Conservation (phyloP, 2,888 invertebrate species). For the Metallyticus violacea region DNA sequence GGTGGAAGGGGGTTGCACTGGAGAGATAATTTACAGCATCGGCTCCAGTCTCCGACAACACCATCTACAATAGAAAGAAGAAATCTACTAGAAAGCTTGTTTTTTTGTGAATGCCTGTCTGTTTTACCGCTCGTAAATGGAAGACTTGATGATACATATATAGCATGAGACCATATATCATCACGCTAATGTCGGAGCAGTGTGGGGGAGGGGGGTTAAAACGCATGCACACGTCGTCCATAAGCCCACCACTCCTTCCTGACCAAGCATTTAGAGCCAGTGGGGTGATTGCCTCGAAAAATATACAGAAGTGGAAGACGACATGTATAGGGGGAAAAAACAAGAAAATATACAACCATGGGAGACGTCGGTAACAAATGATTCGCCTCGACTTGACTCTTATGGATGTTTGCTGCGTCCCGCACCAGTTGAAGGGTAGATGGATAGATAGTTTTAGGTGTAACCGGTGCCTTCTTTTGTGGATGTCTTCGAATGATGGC, state of each 20-base stretch:
- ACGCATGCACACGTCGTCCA: not conserved
- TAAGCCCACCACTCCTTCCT: not conserved
- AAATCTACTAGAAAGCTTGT: not conserved
- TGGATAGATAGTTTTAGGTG: not conserved
- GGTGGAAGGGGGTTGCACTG: not conserved
- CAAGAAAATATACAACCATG: not conserved
- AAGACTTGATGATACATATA: not conserved
- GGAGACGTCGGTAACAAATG: not conserved
- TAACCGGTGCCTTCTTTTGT: not conserved
- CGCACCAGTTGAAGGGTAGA: not conserved
- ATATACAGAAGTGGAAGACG: not conserved
- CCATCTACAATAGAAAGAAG: not conserved
- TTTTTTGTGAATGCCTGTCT: not conserved
- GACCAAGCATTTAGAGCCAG: not conserved
- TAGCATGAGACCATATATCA: not conserved
- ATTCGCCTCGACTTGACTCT: not conserved
- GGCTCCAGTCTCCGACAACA: not conserved
- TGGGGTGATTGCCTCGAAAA: not conserved
- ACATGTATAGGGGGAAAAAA: not conserved
- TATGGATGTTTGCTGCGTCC: not conserved
- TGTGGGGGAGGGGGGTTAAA: not conserved
- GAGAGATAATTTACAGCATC: not conserved
- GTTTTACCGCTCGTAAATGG: not conserved
- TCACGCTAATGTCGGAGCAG: not conserved
- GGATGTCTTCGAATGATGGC: not conserved